A percentile compares a stretch with the other conserved stretches of the same genome.
Conservation (phyloP, 2,797 vertebrate genomes). For the Clarias fuscus region DNA sequence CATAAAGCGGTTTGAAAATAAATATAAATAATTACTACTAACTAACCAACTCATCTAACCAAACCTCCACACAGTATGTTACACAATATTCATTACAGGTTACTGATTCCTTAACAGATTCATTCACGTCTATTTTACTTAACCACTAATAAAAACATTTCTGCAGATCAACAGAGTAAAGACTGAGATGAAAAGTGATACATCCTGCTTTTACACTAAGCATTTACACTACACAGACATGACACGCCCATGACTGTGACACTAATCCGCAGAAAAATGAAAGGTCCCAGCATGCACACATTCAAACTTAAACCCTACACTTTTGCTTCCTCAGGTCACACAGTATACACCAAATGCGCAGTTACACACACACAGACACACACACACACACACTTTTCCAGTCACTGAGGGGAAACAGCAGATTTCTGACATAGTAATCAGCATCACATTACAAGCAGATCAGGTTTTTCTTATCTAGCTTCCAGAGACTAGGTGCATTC, state of each 20-base stretch:
- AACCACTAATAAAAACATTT: neutral
- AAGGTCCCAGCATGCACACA: neutral
- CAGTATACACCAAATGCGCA: slow-evolving; percentile 44
- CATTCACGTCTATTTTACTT: too few species aligned
- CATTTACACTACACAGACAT: slow-evolving; percentile 10
- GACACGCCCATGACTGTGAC: neutral
- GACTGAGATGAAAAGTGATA: neutral
- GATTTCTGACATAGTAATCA: slow-evolving; percentile 61
- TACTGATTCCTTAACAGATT: neutral
- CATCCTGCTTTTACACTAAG: neutral
- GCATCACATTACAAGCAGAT: slow-evolving; percentile 66
- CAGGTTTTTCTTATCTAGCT: slow-evolving; percentile 68
- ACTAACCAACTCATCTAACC: neutral
- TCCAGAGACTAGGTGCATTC: slow-evolving; percentile 16
- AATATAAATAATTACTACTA: neutral
- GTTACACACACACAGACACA: neutral
- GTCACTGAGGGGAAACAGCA: slow-evolving; percentile 40
- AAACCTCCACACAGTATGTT: neutral
- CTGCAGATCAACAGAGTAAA: slow-evolving; percentile 2
- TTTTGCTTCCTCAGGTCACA: slow-evolving; percentile 51
- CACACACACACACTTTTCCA: slow-evolving; percentile 17
- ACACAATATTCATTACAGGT: neutral
- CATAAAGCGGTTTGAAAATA: neutral
- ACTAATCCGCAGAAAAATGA: neutral
- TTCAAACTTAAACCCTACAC: neutral